Conservation (phyloP, 2,797 vertebrate species). For the Tapera naevia region DNA sequence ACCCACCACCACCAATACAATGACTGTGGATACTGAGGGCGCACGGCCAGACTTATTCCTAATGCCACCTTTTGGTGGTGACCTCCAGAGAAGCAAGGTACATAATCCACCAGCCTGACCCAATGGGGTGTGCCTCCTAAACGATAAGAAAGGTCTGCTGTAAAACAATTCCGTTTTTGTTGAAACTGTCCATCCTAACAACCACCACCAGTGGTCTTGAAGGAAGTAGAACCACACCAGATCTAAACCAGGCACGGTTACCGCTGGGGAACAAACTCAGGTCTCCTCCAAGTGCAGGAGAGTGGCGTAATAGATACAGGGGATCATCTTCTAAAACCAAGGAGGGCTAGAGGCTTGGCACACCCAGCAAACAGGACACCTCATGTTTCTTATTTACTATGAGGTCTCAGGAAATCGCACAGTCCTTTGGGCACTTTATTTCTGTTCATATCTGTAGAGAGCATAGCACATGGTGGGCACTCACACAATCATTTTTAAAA, state of each 20-base stretch:
- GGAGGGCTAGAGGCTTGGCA: background rate
- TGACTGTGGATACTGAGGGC: background rate
- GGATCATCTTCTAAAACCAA: background rate
- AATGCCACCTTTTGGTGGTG: background rate
- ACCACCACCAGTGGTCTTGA: background rate
- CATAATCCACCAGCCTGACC: background rate
- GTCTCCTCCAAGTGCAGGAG: background rate
- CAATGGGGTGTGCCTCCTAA: rapidly evolving
- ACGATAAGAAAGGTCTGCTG: background rate
- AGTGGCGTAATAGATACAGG: rapidly evolving
- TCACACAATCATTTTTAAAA: background rate
- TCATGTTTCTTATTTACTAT: background rate
- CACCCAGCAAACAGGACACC: background rate
- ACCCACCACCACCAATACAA: background rate
- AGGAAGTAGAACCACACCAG: background rate
- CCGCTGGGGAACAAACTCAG: background rate
- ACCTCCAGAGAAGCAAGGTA: background rate
- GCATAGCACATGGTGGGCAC: background rate
- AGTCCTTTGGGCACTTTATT: background rate
- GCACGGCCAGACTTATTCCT: background rate
- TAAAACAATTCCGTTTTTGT: background rate
- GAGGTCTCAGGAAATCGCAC: background rate
- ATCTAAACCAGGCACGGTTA: background rate
- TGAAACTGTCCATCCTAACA: background rate
- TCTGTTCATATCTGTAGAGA: background rate